Percentiles rank a stretch among this genome's conserved stretches.
Evolutionary conservation across 1,140 invertebrate genomes (phyloP).

Genomic region (Spodoptera frugiperda): DNA sequence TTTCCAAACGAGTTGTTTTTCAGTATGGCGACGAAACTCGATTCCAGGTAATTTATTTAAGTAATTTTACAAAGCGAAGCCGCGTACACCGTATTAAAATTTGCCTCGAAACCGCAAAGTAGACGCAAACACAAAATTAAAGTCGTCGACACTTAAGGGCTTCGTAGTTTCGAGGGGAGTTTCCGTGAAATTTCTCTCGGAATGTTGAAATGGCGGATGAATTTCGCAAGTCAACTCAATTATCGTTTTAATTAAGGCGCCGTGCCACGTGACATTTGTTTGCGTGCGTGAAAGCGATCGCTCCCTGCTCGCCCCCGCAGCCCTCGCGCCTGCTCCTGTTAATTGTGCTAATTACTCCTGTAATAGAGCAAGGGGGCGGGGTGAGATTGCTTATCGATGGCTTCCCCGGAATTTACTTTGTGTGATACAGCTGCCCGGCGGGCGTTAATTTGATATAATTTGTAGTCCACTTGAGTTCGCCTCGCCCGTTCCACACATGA

Average conservation of each 20-base stretch:
- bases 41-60: slow-evolving; percentile 81
- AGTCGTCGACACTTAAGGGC: slow-evolving; percentile 84
- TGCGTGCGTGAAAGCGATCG: slow-evolving; percentile 84
- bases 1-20: slow-evolving; percentile 70
- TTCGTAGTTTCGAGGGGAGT: slow-evolving; percentile 80
- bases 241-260: slow-evolving; percentile 86
- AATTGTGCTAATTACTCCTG: slow-evolving; percentile 85
- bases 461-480: slow-evolving; percentile 51
- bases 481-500: neutral
- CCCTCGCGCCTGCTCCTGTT: slow-evolving; percentile 71
- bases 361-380: slow-evolving; percentile 76
- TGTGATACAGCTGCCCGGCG: slow-evolving; percentile 64
- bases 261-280: slow-evolving; percentile 85
- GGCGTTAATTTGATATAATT: slow-evolving; percentile 60
- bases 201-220: slow-evolving; percentile 84
- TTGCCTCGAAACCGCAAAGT: slow-evolving; percentile 82
- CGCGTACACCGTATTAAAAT: slow-evolving; percentile 82
- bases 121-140: slow-evolving; percentile 86
- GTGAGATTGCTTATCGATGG: slow-evolving; percentile 82
- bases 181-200: slow-evolving; percentile 80
- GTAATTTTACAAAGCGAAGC: slow-evolving; percentile 77
- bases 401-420: slow-evolving; percentile 71
- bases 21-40: slow-evolving; percentile 69
- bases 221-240: slow-evolving; percentile 86
- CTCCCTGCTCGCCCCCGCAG: slow-evolving; percentile 50